Conservation (phyloP, 2,888 invertebrate species). For the Mythimna loreyi region DNA sequence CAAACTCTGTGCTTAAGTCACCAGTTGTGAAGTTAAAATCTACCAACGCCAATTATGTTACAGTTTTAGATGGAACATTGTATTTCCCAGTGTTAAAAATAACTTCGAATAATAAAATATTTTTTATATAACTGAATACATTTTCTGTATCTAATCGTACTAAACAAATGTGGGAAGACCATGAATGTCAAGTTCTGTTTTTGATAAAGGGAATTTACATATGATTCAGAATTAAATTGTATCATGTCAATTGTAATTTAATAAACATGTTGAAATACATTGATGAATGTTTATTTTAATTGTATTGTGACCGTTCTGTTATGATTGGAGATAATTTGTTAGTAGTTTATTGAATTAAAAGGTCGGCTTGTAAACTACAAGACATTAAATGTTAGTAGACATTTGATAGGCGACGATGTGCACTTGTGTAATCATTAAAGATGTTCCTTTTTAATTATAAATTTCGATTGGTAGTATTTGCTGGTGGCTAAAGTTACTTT, state of each 20-base stretch:
- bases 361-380: slow-evolving; percentile 1
- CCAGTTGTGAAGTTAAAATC: no score
- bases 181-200: slow-evolving; percentile 26
- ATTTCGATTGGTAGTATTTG: neutral
- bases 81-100: neutral
- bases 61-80: neutral
- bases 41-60: no score
- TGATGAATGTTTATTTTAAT: slow-evolving; percentile 1
- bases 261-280: neutral
- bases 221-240: slow-evolving; percentile 34
- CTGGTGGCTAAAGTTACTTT: neutral
- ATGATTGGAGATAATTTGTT: slow-evolving; percentile 8
- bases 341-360: slow-evolving; percentile 4
- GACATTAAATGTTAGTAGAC: neutral
- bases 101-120: neutral
- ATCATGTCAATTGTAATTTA: neutral
- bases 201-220: slow-evolving; percentile 42
- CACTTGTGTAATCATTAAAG: slow-evolving; percentile 2
- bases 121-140: slow-evolving; percentile 6
- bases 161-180: slow-evolving; percentile 27
- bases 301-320: neutral
- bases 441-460: neutral
- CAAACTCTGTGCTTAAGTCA: no score
- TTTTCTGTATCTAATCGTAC: slow-evolving; percentile 4
- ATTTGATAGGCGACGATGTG: neutral